Conservation (phyloP, 2,797 vertebrate genomes). For the Lepilemur septentrionalis region DNA sequence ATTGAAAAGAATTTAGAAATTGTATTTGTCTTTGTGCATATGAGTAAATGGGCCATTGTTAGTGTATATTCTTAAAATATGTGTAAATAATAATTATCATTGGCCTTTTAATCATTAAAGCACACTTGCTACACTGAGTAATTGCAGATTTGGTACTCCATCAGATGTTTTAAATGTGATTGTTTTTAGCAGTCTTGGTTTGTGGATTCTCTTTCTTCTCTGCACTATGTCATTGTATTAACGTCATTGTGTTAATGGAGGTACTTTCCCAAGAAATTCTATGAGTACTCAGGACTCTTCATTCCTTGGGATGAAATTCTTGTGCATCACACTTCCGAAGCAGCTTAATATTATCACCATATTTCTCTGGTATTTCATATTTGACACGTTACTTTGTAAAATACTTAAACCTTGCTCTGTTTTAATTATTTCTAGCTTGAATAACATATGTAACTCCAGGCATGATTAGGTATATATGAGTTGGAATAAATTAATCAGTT, state of each 20-base stretch:
- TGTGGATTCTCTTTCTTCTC: neutral
- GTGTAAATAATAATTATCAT: constrained; percentile 23
- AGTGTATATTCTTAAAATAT: constrained; percentile 41
- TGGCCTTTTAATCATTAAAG: constrained; percentile 21
- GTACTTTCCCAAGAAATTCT: neutral
- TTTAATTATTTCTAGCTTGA: constrained; percentile 57
- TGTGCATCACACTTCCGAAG: constrained; percentile 25
- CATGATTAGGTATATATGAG: constrained; percentile 37
- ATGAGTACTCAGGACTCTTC: neutral
- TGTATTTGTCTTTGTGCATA: accelerated
- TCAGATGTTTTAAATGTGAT: constrained; percentile 11
- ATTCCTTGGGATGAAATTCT: neutral
- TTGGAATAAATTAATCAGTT: constrained; percentile 71
- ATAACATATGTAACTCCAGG: constrained; percentile 46
- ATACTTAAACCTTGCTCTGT: constrained; percentile 57
- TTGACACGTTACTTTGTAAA: neutral
- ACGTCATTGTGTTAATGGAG: neutral
- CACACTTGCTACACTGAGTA: constrained; percentile 38
- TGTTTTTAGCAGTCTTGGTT: neutral
- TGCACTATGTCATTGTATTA: neutral
- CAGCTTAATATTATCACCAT: neutral
- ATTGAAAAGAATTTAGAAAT: constrained; percentile 15
- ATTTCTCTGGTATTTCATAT: neutral
- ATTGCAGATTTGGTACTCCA: neutral
- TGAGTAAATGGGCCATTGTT: neutral